A percentile compares a stretch with the other conserved stretches of the same genome.
Evolutionary conservation across 2,113 vertebrate genomes (phyloP).

Genomic region (Pituophis catenifer): DNA sequence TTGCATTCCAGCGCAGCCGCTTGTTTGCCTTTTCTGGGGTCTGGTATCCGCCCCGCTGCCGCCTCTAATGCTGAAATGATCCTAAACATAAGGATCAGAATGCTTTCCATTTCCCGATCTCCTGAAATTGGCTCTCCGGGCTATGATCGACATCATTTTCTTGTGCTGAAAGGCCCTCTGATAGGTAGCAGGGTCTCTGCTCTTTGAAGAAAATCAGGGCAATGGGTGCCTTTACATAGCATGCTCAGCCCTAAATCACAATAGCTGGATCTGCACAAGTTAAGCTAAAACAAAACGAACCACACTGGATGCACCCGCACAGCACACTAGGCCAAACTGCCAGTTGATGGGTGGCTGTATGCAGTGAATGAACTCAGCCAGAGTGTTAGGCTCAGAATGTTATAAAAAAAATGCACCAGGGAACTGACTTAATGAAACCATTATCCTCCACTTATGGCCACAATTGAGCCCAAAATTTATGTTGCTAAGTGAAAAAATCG

Average conservation of each 20-base stretch:
- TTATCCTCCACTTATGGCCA: neutral
- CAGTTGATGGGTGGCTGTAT: no score
- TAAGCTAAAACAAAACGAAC: neutral
- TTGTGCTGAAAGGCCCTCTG: neutral
- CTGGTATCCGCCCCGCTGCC: neutral
- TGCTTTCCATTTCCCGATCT: neutral
- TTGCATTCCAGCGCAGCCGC: no score
- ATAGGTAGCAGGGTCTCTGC: neutral
- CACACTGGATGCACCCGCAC: neutral
- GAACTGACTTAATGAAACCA: neutral
- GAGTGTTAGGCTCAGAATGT: neutral
- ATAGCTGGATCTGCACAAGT: neutral
- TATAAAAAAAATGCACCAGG: neutral
- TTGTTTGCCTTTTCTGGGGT: neutral
- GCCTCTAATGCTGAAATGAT: neutral
- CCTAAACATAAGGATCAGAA: neutral
- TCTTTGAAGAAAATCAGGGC: slow-evolving; percentile 11
- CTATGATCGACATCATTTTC: neutral
- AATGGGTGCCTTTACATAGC: neutral
- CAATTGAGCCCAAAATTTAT: no score
- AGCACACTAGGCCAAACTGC: neutral
- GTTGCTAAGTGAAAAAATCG: no score
- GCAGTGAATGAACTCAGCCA: neutral
- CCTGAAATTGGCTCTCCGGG: neutral
- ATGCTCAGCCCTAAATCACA: neutral